phyloP scores from a whole-genome alignment of 1,140 invertebrate species.

The Cyphomyrmex costatus region DNA sequence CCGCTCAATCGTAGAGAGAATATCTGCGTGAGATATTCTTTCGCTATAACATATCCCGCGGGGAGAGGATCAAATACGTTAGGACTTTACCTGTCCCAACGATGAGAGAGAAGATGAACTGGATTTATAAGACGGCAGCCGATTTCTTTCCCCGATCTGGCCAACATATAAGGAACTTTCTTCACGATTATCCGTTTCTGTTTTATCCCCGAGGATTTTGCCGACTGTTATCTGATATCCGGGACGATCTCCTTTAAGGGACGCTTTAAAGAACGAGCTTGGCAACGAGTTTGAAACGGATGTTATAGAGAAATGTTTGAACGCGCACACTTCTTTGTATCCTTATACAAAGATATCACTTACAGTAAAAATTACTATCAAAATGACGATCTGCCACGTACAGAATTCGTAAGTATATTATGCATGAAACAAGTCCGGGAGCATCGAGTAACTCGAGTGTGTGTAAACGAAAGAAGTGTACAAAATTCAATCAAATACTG shows the following conservation, averaged over 20 bases:
- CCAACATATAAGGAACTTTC: constrained; percentile 24
- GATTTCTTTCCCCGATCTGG: constrained; percentile 9
- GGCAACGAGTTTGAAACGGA: constrained; percentile 37
- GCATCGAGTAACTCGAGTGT: neutral
- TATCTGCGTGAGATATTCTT: constrained; percentile 30
- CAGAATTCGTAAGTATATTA: neutral
- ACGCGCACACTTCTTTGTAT: neutral
- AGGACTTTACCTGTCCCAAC: neutral
- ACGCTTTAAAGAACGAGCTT: constrained; percentile 27
- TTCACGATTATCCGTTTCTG: constrained; percentile 11
- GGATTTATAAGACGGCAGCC: constrained; percentile 23
- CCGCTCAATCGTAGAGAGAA: neutral
- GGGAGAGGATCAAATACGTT: constrained; percentile 39
- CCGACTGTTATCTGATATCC: constrained; percentile 33
- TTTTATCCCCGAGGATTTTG: constrained; percentile 45
- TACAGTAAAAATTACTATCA: constrained; percentile 34
- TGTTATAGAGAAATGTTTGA: constrained; percentile 24
- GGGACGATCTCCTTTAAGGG: constrained; percentile 22
- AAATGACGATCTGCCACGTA: neutral
- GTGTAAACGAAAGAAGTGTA: neutral
- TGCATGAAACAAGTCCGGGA: neutral
- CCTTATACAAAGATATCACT: neutral
- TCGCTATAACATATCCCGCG: constrained; percentile 6
- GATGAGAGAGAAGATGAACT: neutral
- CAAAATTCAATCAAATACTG: neutral